Percentiles rank a stretch among this genome's conserved stretches.
These are phyloP conservation scores for Drosophila lowei DNA, from an alignment of 1,140 invertebrate genomes.

Conservation along the genomic window DNA sequence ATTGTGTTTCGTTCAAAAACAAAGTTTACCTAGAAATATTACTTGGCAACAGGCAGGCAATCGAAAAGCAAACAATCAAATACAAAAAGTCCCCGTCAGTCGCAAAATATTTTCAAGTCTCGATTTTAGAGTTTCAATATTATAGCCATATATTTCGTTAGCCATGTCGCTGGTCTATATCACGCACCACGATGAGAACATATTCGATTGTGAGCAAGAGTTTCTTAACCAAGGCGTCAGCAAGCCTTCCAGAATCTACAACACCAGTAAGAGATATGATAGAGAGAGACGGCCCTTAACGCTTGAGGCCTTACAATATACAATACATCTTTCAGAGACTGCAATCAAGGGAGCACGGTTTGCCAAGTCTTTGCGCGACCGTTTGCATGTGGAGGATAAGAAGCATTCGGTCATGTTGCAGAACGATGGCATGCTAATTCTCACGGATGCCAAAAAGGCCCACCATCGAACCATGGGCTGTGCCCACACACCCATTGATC, in stretches of 20 bases:
- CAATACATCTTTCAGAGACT: not conserved
- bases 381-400: slow-evolving; percentile 51
- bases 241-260: slow-evolving; percentile 3
- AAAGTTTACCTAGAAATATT: not conserved
- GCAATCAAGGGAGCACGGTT: slow-evolving; percentile 21
- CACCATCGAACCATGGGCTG: slow-evolving; percentile 86
- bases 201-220: slow-evolving; percentile 82
- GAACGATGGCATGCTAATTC: slow-evolving; percentile 54
- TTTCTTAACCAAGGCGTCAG: slow-evolving; percentile 33
- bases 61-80: slow-evolving; percentile 1
- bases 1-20: slow-evolving; percentile 1
- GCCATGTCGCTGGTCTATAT: slow-evolving; percentile 84
- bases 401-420: slow-evolving; percentile 53
- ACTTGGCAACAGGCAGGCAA: slow-evolving; percentile 1
- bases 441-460: slow-evolving; percentile 69
- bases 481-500: slow-evolving; percentile 84
- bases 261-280: slow-evolving; percentile 9
- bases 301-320: no score
- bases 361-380: slow-evolving; percentile 29
- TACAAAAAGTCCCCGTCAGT: slow-evolving; percentile 16
- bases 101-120: not conserved
- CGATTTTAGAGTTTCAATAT: slow-evolving; percentile 21
- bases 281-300: no score
- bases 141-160: slow-evolving; percentile 27
- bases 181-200: slow-evolving; percentile 84